Base-by-base conservation (phyloP, 2,888 invertebrate species). In the Chironomus riparius region DNA sequence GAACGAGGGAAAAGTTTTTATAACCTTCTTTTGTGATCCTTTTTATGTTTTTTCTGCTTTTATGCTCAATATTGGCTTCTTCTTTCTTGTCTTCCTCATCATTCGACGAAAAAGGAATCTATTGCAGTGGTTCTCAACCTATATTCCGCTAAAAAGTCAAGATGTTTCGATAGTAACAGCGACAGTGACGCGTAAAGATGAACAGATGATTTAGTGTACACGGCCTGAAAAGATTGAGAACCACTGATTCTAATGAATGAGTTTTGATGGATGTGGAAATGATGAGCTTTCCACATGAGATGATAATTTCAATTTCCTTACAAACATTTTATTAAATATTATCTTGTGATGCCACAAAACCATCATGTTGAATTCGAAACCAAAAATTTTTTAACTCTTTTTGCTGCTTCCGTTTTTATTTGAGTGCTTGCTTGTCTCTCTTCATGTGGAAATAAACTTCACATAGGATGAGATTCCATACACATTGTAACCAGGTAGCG, bases 401-500 rank as follows among this genome's bases (percentile, higher is more conserved):
- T 50, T 38, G 38, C 38, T 38, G 38, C 38, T 38, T 38, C 38
- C 38, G 38, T 50, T 56, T 56, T 56, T 6, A 38, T 10, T 38
- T 28, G 28, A 28, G 28, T 28, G 28, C 50, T 50, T n/a, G n/a
- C n/a, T 5, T 3, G 15, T 7, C 38, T 28, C 24, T 24, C 13
- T 61, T 72, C 61, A 61, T 56, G 72, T 72, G 28, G 72, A 72
- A 72, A 50, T 28, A 28, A 50, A 50, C 13, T 28, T 28, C 28
- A 28, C 6, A 28, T 28, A 5, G 28, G 28, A 5, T 28, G 28
- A 5, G 5, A 38, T 38, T 38, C 38, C 56, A 56, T 18, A 71
- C 21, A 56, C 18, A 56, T 18, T 56, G 71, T 71, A 56, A 71
- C 71, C 71, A n/a, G 71, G 71, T 38, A 56, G 28, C 61, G 47